Conservation (phyloP, 2,797 vertebrate genomes). For the Propithecus deckenii region DNA sequence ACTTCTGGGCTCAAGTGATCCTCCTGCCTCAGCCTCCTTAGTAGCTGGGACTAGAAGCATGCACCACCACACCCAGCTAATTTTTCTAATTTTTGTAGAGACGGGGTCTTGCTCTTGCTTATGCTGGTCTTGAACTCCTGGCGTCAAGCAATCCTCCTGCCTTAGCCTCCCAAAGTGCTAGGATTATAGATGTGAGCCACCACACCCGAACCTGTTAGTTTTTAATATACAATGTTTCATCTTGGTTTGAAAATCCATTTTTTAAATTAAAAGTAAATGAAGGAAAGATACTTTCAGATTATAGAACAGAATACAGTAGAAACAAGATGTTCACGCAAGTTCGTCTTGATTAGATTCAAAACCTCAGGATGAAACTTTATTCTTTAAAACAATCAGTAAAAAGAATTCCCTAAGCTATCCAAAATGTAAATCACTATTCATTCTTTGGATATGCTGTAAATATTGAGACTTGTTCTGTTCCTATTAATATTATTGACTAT, state of each 20-base stretch:
- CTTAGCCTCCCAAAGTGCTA: background rate
- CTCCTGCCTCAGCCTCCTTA: background rate
- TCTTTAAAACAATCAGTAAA: background rate
- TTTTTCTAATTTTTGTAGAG: background rate
- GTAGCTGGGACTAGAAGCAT: background rate
- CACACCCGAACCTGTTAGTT: background rate
- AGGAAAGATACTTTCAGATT: constrained; percentile 51
- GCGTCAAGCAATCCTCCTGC: background rate
- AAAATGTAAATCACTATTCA: constrained; percentile 40
- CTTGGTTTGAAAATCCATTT: constrained; percentile 45
- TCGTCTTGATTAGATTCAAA: constrained; percentile 57
- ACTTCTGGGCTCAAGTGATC: background rate
- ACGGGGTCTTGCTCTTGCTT: background rate
- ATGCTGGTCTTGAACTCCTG: background rate
- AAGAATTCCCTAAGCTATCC: background rate
- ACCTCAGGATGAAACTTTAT: constrained; percentile 24
- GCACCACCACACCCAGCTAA: background rate
- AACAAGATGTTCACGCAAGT: constrained; percentile 40
- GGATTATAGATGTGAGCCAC: background rate
- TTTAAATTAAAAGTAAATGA: constrained; percentile 51
- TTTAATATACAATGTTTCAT: background rate
- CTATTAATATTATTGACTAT: constrained; percentile 8
- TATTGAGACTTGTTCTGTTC: background rate
- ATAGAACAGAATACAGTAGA: background rate
- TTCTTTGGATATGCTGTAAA: constrained; percentile 2